These are phyloP conservation scores for Nematostella vectensis DNA, from an alignment of 92 coral and sea anemone genomes.

Conservation along the genomic window DNA sequence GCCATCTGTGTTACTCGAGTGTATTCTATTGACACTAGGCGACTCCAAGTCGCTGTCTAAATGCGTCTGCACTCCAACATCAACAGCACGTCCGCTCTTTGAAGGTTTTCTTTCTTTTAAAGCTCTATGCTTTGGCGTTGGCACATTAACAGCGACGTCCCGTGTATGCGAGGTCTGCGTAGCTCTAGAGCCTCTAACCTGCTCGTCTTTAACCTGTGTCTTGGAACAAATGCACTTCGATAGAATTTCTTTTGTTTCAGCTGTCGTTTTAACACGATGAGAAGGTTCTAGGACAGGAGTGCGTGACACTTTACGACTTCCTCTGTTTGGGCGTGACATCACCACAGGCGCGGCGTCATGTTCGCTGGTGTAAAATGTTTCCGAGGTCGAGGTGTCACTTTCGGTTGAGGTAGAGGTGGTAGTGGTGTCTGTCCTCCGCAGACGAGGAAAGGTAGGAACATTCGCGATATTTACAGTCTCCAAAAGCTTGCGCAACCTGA, in stretches of 20 bases:
- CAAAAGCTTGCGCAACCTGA: constrained; percentile 49
- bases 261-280: constrained; percentile 3
- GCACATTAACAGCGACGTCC: constrained; percentile 80
- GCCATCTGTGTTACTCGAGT: not conserved
- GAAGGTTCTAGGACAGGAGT: constrained; percentile 29
- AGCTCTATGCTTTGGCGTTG: constrained; percentile 40
- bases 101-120: not conserved
- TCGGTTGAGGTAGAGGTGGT: constrained; percentile 12
- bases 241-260: not conserved
- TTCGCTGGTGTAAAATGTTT: not conserved
- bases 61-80: constrained; percentile 29
- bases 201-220: constrained; percentile 16
- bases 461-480: constrained; percentile 41
- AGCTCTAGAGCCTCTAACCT: not conserved
- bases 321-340: constrained; percentile 15
- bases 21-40: not conserved
- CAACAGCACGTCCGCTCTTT: constrained; percentile 12
- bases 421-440: constrained; percentile 12
- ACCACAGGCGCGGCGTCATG: constrained; percentile 1
- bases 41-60: constrained; percentile 15
- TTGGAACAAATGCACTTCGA: constrained; percentile 43
- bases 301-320: constrained; percentile 19
- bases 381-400: constrained; percentile 23
- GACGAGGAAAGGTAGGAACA: constrained; percentile 29
- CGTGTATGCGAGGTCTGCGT: constrained; percentile 17